Conservation (phyloP, 2,113 vertebrate genomes). For the Serilophus lunatus region DNA sequence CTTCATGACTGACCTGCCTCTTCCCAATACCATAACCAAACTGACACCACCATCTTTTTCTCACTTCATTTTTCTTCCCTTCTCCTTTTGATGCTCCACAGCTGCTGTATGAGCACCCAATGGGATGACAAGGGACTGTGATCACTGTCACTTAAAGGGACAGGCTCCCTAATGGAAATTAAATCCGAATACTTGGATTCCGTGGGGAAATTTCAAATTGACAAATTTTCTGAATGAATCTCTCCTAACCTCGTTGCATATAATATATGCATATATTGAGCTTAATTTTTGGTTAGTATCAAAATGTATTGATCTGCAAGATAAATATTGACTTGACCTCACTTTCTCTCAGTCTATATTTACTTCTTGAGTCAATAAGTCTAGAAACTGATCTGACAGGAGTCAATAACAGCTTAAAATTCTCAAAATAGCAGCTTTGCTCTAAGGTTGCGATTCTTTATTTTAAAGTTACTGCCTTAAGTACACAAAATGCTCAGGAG, state of each 20-base stretch:
- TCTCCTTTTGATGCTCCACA: not conserved
- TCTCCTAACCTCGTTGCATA: conserved; percentile 38
- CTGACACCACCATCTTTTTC: not conserved
- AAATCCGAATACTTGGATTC: not conserved
- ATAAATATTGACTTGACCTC: conserved; percentile 80
- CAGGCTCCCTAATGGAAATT: not conserved
- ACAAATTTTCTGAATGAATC: conserved; percentile 52
- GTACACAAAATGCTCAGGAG: conserved; percentile 21
- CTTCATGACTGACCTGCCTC: not conserved
- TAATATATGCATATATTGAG: conserved; percentile 61
- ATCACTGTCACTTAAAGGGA: not conserved
- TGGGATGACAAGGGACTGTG: not conserved
- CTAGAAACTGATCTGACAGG: conserved; percentile 76
- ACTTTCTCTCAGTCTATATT: conserved; percentile 75
- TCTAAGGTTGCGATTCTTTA: conserved; percentile 54
- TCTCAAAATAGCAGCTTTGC: conserved; percentile 69
- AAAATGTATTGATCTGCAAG: conserved; percentile 75
- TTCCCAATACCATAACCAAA: rapidly evolving
- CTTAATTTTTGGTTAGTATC: conserved; percentile 73
- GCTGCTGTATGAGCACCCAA: not conserved
- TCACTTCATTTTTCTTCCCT: not conserved
- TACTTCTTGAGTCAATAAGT: conserved; percentile 76
- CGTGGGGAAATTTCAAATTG: conserved; percentile 49
- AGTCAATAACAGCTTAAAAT: conserved; percentile 76
- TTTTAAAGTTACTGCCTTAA: conserved; percentile 60